phyloP scores from a whole-genome alignment of 2,797 vertebrate species.

The Kryptopterus vitreolus region DNA sequence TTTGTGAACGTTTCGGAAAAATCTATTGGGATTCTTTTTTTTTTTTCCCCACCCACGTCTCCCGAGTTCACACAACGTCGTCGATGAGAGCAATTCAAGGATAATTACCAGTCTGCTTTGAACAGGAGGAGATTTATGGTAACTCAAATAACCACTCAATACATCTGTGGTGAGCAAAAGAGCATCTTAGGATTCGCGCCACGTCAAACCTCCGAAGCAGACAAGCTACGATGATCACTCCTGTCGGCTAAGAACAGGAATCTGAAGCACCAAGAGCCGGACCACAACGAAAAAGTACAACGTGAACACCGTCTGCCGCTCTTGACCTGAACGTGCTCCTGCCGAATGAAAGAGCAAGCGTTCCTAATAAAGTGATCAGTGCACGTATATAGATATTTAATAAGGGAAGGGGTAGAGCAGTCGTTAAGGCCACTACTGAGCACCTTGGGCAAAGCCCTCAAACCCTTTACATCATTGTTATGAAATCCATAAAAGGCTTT shows the following conservation, averaged over 20 bases:
- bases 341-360: not conserved
- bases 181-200: not conserved
- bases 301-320: not conserved
- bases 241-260: not conserved
- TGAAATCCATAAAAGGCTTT: too few relatives aligned
- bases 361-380: constrained; percentile 1
- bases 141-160: not conserved
- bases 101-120: not conserved
- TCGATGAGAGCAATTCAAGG: not conserved
- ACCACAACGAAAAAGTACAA: not conserved
- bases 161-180: not conserved
- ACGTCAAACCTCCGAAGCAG: not conserved
- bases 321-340: not conserved
- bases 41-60: too few relatives aligned
- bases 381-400: not conserved
- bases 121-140: not conserved
- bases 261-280: not conserved
- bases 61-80: not conserved
- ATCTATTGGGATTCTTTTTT: too few relatives aligned
- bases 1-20: not conserved
- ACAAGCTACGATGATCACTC: not conserved
- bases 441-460: too few relatives aligned
- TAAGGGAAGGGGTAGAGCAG: too few relatives aligned
- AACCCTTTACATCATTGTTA: too few relatives aligned
- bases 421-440: too few relatives aligned